Base-by-base conservation (phyloP, 2,113 vertebrate species). In the Osmerus mordax region DNA sequence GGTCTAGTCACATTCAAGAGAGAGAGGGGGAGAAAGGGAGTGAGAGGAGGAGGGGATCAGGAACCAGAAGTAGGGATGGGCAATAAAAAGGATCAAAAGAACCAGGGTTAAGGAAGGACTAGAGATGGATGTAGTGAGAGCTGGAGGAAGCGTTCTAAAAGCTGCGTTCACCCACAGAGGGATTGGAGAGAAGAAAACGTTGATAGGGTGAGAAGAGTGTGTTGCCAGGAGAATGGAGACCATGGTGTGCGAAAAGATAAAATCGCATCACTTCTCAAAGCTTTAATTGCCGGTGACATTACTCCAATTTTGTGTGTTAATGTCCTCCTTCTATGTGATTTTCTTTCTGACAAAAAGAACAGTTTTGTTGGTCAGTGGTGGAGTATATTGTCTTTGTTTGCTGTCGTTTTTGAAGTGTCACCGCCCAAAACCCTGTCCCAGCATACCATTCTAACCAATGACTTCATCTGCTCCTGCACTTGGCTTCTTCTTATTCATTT, bases 371-470 rank as follows among this genome's bases (percentile, higher is more conserved):
- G 58, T 73, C 74, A 58, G 53, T 11, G 41, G 55, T 69, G 70
- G 67, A 18, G 51, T 68, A 47, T 69, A 79, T 73, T 29, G 74
- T 81, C 71, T 74, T 65, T 32, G 23, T 23, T n/a, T 1, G 59
- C 74, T 58, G 83, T 69, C 78, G 67, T 77, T 78, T 84, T 82
- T 78, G 41, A 83, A 79, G 81, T 71, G 73, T 76, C 79, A 68
- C 72, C 76, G 85, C 66, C 9, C 9, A 84, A 78, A 89, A 88
- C 89, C 83, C 63, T n/a, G 5, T 68, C 70, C 55, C 71, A 14
- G 60, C 67, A 75, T 83, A 47, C 81, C 80, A 47, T 47, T 68
- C 60, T 55, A 15, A 63, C 51, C 6, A 2, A 64, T 86, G 86
- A 87, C 83, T 78, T 90, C 79, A 84, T 74, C 69, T 58, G 1